phyloP scores from a whole-genome alignment of 2,797 vertebrate species.

The Clarias platycephalus region DNA sequence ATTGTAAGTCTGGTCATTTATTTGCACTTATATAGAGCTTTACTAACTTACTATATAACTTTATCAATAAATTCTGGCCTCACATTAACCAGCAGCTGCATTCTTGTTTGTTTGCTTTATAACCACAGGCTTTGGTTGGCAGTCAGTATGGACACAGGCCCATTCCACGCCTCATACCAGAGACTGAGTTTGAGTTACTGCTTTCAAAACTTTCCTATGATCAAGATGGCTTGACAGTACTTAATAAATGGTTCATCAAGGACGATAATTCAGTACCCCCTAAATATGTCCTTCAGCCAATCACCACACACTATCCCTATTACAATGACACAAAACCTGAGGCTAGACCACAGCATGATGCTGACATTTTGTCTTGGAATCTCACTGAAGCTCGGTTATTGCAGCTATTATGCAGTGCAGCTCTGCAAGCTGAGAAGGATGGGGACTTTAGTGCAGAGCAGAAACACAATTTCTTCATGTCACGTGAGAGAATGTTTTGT shows the following conservation, averaged over 20 bases:
- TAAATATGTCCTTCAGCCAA: constrained; percentile 75
- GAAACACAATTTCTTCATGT: constrained; percentile 70
- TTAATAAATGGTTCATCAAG: constrained; percentile 71
- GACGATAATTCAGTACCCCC: constrained; percentile 78
- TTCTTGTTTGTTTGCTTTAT: constrained; percentile 4
- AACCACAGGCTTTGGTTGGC: constrained; percentile 58
- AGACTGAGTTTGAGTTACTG: constrained; percentile 75
- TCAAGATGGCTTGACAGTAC: constrained; percentile 64
- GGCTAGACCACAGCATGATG: constrained; percentile 51
- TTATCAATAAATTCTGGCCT: not conserved
- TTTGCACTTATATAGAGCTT: not conserved
- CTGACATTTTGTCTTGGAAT: constrained; percentile 56
- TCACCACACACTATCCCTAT: constrained; percentile 69
- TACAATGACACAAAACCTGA: constrained; percentile 66
- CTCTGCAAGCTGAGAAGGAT: constrained; percentile 64
- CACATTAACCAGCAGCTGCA: not conserved
- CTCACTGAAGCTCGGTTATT: constrained; percentile 67
- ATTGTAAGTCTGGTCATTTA: constrained; percentile 69
- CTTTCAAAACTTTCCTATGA: constrained; percentile 68
- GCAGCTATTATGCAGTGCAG: constrained; percentile 66
- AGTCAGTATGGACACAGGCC: constrained; percentile 74
- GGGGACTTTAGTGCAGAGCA: constrained; percentile 72
- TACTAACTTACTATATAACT: not conserved
- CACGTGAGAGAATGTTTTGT: constrained; percentile 68
- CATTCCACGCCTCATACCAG: constrained; percentile 69